Percentiles rank a stretch among this genome's conserved stretches.
Evolutionary conservation across 2,888 invertebrate species (phyloP).

Genomic region (Biston betularia): DNA sequence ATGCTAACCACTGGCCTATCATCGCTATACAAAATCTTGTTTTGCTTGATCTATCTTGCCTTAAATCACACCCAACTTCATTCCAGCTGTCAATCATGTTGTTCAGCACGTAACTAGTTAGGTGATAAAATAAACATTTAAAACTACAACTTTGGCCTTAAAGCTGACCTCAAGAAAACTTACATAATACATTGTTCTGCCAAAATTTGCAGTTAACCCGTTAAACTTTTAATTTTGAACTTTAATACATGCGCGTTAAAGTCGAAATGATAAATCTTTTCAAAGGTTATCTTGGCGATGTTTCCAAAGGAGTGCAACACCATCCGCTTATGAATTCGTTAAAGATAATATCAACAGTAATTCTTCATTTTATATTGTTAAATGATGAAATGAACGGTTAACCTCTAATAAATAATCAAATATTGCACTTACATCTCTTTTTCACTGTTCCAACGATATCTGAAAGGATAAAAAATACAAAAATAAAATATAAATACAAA

Average conservation of each 20-base stretch:
- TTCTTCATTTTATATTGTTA: constrained; percentile 48
- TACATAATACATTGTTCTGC: constrained; percentile 44
- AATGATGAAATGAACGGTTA: constrained; percentile 47
- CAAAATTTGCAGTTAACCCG: constrained; percentile 21
- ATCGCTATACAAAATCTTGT: too few species aligned
- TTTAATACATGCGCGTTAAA: constrained; percentile 19
- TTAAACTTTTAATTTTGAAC: constrained; percentile 23
- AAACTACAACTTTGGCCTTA: constrained; percentile 33
- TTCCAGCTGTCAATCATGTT: constrained; percentile 22
- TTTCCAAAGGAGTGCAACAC: constrained; percentile 54
- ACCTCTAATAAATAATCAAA: constrained; percentile 19
- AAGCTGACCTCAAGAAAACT: constrained; percentile 41
- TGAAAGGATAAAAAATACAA: constrained; percentile 34
- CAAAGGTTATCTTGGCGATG: constrained; percentile 41
- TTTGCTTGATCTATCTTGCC: neutral
- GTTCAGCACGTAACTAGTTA: constrained; percentile 12
- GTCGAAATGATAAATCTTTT: constrained; percentile 4
- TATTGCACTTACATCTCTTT: constrained; percentile 52
- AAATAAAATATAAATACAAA: neutral
- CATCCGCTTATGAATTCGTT: constrained; percentile 58
- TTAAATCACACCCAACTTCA: neutral
- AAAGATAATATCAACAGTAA: constrained; percentile 62
- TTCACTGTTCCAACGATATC: constrained; percentile 19
- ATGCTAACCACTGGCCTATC: too few species aligned
- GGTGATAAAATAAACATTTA: constrained; percentile 36